A percentile compares a stretch with the other conserved stretches of the same genome.
Evolutionary conservation across 1,140 invertebrate species (phyloP).

Genomic region (Oppia nitens): DNA sequence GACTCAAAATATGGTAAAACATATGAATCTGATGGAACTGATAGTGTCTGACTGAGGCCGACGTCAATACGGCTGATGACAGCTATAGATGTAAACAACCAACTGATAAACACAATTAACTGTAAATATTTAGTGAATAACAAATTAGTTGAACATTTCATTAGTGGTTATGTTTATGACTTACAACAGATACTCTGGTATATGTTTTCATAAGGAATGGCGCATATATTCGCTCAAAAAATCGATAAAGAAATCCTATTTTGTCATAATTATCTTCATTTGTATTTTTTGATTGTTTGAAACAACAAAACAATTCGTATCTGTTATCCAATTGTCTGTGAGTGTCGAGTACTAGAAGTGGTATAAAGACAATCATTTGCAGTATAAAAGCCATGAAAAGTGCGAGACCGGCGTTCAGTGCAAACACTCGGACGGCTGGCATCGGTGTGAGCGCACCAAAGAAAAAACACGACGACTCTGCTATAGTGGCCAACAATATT

Average conservation of each 20-base stretch:
- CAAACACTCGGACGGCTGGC: constrained; percentile 93
- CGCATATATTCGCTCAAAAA: constrained; percentile 71
- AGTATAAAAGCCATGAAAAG: constrained; percentile 85
- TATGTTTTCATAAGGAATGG: constrained; percentile 62
- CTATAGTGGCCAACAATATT: constrained; percentile 63
- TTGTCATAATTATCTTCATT: not conserved
- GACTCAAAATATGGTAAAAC: constrained; percentile 59
- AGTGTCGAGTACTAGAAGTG: constrained; percentile 72
- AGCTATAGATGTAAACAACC: constrained; percentile 70
- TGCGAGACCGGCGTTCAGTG: constrained; percentile 89
- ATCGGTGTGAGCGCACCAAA: constrained; percentile 80
- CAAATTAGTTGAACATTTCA: constrained; percentile 1
- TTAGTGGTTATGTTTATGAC: too few relatives aligned
- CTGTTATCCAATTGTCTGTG: constrained; percentile 44
- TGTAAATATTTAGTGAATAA: constrained; percentile 11
- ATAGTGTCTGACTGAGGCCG: constrained; percentile 71
- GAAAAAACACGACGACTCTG: constrained; percentile 71
- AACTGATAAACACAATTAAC: constrained; percentile 60
- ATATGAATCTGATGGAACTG: constrained; percentile 72
- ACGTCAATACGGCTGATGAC: constrained; percentile 64
- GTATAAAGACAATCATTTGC: constrained; percentile 91
- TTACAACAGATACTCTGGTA: constrained; percentile 37
- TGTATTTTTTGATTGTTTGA: constrained; percentile 6
- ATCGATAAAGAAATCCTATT: constrained; percentile 61
- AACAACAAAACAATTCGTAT: constrained; percentile 16